These are phyloP conservation scores for Tenebrio molitor DNA, from an alignment of 1,140 invertebrate species.

Conservation along the genomic window DNA sequence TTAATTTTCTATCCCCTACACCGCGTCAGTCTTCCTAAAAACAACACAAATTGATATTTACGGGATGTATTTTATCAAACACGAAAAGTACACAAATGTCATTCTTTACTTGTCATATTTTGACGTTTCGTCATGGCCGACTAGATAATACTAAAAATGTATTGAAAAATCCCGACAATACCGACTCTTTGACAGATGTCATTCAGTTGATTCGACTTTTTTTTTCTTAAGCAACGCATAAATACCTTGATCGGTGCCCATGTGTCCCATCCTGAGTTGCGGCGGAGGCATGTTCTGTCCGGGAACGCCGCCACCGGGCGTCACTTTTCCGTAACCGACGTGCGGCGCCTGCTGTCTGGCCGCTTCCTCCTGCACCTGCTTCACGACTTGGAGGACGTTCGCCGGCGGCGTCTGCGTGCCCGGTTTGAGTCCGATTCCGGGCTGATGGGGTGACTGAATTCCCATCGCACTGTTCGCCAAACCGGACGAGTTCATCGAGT, in stretches of 20 bases:
- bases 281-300: conserved; percentile 78
- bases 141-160: too few relatives aligned
- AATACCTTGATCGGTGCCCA: conserved; percentile 63
- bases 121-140: too few relatives aligned
- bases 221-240: too few relatives aligned
- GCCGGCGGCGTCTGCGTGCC: conserved; percentile 82
- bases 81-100: too few relatives aligned
- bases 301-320: conserved; percentile 71
- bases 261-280: conserved; percentile 69
- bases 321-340: conserved; percentile 78
- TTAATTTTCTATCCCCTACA: conserved; percentile 14
- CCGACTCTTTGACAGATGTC: background rate
- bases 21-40: too few relatives aligned
- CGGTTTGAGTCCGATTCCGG: conserved; percentile 78
- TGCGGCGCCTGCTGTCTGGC: conserved; percentile 86
- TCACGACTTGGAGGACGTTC: conserved; percentile 88
- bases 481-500: conserved; percentile 56
- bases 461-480: conserved; percentile 63
- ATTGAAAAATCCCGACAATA: background rate
- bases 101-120: too few relatives aligned
- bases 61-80: too few relatives aligned
- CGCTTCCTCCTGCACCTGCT: conserved; percentile 93
- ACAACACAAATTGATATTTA: too few relatives aligned
- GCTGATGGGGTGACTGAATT: conserved; percentile 70
- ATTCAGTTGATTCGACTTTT: too few relatives aligned